These are phyloP conservation scores for Nemurella pictetii DNA, from an alignment of 2,888 invertebrate genomes.

Conservation along the genomic window DNA sequence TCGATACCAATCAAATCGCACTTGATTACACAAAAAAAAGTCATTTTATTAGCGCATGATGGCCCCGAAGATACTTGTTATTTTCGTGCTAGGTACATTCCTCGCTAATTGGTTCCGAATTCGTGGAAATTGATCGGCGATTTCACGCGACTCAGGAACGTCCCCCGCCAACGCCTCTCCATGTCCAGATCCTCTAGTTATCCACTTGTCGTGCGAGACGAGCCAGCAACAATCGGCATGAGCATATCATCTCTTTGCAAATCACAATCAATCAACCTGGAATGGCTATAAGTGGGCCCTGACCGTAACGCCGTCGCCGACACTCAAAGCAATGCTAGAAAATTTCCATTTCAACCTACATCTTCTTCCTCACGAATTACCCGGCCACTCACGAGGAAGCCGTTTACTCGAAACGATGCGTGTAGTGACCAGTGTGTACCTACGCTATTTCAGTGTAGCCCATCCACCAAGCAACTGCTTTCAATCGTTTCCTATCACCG, in stretches of 20 bases:
- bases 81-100: neutral
- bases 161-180: neutral
- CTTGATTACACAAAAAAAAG: neutral
- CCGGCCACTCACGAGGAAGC: neutral
- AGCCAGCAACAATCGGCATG: neutral
- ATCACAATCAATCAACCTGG: neutral
- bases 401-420: neutral
- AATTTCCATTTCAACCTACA: neutral
- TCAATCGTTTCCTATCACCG: neutral
- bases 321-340: neutral
- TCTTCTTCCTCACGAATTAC: neutral
- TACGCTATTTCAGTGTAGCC: neutral
- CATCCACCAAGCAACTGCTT: neutral
- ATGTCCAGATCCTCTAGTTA: neutral
- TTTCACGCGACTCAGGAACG: neutral
- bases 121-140: neutral
- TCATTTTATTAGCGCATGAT: neutral
- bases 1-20: neutral
- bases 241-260: neutral
- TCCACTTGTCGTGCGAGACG: neutral
- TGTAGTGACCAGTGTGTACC: no score
- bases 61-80: neutral
- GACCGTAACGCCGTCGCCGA: neutral
- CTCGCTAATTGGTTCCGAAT: constrained; percentile 16
- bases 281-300: neutral